Evolutionary conservation across 2,113 vertebrate genomes (phyloP).

Genomic region (Lophius piscatorius): DNA sequence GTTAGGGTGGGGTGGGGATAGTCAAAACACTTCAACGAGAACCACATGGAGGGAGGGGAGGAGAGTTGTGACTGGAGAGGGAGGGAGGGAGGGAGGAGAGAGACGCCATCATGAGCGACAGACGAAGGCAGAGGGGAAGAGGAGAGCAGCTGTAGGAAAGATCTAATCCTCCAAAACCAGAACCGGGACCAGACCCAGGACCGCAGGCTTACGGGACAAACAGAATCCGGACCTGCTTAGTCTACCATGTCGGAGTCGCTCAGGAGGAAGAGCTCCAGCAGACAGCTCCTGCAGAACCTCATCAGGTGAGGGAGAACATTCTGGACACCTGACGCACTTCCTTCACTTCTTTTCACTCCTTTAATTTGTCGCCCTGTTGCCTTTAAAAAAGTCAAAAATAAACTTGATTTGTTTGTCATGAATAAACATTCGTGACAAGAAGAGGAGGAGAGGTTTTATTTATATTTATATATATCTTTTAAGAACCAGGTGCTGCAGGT

Average conservation of each 20-base stretch:
- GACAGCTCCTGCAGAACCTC: constrained; percentile 84
- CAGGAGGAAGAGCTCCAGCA: constrained; percentile 83
- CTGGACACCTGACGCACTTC: too few species aligned
- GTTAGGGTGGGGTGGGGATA: constrained; percentile 40
- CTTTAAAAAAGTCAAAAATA: too few species aligned
- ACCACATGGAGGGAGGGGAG: constrained; percentile 75
- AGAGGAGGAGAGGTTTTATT: too few species aligned
- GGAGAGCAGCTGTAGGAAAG: constrained; percentile 33
- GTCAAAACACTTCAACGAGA: constrained; percentile 73
- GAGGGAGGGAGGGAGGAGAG: constrained; percentile 46
- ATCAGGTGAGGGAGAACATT: constrained; percentile 80
- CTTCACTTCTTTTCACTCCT: too few species aligned
- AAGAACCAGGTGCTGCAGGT: too few species aligned
- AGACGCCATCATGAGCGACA: constrained; percentile 53
- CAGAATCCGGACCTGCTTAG: constrained; percentile 18
- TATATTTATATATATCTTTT: too few species aligned
- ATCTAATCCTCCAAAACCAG: constrained; percentile 19
- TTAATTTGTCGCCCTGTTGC: too few species aligned
- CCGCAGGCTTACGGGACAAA: constrained; percentile 10
- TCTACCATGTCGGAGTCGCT: constrained; percentile 75
- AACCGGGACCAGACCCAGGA: background rate
- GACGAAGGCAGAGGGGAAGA: constrained; percentile 23
- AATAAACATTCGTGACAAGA: too few species aligned
- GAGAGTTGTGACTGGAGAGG: constrained; percentile 40
- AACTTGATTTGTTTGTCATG: too few species aligned